Base-by-base conservation (phyloP, 2,113 vertebrate species). In the Emydura subglobosa region DNA sequence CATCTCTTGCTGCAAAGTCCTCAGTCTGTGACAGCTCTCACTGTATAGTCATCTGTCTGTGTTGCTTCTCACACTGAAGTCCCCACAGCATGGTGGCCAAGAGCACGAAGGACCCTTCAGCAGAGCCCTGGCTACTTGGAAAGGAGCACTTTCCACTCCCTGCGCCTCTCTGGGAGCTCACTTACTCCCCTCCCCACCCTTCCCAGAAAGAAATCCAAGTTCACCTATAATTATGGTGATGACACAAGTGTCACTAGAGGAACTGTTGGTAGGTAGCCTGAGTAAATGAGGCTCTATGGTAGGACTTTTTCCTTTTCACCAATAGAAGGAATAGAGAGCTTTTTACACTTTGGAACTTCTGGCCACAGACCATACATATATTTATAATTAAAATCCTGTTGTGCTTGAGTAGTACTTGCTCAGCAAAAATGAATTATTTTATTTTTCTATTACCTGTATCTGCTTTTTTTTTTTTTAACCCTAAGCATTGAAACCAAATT, bases 391-490 rank as follows among this genome's bases (percentile, higher is more conserved):
- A 94, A 94, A 42, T 76, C 78, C 85, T 87, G 1, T 79, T 78
- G 59, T 0, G 4, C 72, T 83, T 89, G 39, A 76, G 27, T 89
- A 85, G 8, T 84, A 47, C 55, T 92, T 95, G 72, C 68, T 95
- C 82, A 80, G 31, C 13, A 95, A 93, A 87, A 49, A 21, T 21
- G 16, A 79, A 5, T 34, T 79, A 82, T 65, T 65, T 34, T 6
- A 34, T n/a, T 65, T 65, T 65, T 65, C 61, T 17, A 3, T 65
- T 7, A 42, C 17, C 34, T 19, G 8, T 5, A 42, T 24, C 34
- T 22, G 39, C 68, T 39, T 42, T 39, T 94, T 95, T 97, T 1
- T 83, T 87, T 92, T 86, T 95, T 91, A 81, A 81, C 21, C 24
- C n/a, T 79, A 79, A 85, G 78, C 19, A 80, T 11, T 85, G 55